Conservation (phyloP, 2,888 invertebrate genomes). For the Euproctis similis region DNA sequence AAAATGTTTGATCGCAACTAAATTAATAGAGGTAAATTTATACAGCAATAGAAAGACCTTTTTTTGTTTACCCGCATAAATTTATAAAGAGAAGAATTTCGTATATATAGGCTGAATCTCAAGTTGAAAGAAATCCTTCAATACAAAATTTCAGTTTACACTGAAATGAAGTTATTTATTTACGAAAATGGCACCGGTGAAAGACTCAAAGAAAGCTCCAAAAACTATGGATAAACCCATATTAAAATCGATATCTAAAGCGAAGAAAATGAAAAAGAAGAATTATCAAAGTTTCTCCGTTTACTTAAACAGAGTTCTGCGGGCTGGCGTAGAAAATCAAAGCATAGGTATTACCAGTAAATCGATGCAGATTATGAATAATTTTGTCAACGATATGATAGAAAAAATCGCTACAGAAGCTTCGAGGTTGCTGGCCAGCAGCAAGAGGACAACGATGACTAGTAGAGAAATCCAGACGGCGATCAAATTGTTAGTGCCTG, state of each 20-base stretch:
- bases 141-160: too few relatives aligned
- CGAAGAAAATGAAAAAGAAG: slow-evolving; percentile 69
- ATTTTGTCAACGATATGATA: slow-evolving; percentile 84
- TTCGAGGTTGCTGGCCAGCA: slow-evolving; percentile 77
- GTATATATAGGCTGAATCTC: too few relatives aligned
- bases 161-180: too few relatives aligned
- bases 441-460: slow-evolving; percentile 79
- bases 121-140: too few relatives aligned
- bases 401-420: slow-evolving; percentile 82
- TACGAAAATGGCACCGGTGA: slow-evolving; percentile 54
- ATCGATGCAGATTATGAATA: slow-evolving; percentile 84
- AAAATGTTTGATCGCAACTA: too few relatives aligned
- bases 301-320: slow-evolving; percentile 78
- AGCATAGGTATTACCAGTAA: slow-evolving; percentile 81
- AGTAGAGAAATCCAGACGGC: slow-evolving; percentile 83
- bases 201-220: slow-evolving; percentile 39
- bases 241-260: slow-evolving; percentile 53
- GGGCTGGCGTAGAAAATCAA: slow-evolving; percentile 70
- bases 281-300: slow-evolving; percentile 71
- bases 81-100: too few relatives aligned
- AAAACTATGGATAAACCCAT: slow-evolving; percentile 47
- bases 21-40: too few relatives aligned
- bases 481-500: slow-evolving; percentile 80
- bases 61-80: too few relatives aligned
- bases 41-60: too few relatives aligned